phyloP scores from a whole-genome alignment of 2,797 vertebrate genomes.

The Chlorospingus semifuscus region DNA sequence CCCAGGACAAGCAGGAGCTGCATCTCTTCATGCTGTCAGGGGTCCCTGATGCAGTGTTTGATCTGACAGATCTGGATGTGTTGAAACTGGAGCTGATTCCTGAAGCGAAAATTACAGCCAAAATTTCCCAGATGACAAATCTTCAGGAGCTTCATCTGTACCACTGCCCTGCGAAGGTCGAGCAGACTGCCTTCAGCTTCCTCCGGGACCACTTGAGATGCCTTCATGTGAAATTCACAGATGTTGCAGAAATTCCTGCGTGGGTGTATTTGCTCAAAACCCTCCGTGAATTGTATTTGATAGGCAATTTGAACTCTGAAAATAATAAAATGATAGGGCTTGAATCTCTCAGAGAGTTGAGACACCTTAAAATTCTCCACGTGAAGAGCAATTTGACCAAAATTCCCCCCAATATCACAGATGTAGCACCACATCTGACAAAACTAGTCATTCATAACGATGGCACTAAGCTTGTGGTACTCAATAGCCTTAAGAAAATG shows the following conservation, averaged over 20 bases:
- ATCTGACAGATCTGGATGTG: slow-evolving; percentile 93
- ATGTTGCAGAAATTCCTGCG: slow-evolving; percentile 95
- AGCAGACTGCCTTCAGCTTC: slow-evolving; percentile 97
- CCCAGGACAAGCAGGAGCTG: slow-evolving; percentile 93
- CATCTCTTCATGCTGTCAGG: slow-evolving; percentile 97
- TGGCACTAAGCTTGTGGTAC: slow-evolving; percentile 94
- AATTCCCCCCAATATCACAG: slow-evolving; percentile 97
- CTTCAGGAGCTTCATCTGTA: slow-evolving; percentile 96
- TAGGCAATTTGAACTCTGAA: slow-evolving; percentile 97
- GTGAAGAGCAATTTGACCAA: slow-evolving; percentile 99
- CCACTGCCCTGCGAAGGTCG: slow-evolving; percentile 97
- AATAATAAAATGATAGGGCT: slow-evolving; percentile 99
- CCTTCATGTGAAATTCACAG: slow-evolving; percentile 98
- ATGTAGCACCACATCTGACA: slow-evolving; percentile 92
- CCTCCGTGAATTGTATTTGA: slow-evolving; percentile 90
- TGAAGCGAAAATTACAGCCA: slow-evolving; percentile 93
- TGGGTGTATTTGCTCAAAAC: slow-evolving; percentile 97
- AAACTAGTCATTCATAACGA: slow-evolving; percentile 96
- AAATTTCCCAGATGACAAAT: slow-evolving; percentile 96
- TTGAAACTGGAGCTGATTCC: slow-evolving; percentile 95
- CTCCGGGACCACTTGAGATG: slow-evolving; percentile 95
- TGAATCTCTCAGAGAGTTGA: slow-evolving; percentile 93
- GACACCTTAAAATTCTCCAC: slow-evolving; percentile 92
- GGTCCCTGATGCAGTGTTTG: slow-evolving; percentile 94
- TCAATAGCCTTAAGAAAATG: slow-evolving; percentile 99